phyloP scores from a whole-genome alignment of 2,888 invertebrate genomes.

The Cremastinae sp. region DNA sequence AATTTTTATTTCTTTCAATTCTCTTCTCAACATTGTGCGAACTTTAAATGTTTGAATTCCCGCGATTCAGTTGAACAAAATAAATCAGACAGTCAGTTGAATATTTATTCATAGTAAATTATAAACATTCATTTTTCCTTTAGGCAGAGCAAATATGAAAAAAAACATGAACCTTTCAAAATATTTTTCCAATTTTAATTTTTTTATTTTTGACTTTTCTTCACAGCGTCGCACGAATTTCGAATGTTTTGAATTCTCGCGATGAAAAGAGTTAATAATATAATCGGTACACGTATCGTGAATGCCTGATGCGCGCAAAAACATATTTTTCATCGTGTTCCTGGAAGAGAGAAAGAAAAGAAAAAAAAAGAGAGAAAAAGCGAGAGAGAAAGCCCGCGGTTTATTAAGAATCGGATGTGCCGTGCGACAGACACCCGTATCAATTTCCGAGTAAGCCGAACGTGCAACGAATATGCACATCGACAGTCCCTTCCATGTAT shows the following conservation, averaged over 20 bases:
- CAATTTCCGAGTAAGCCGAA: constrained; percentile 69
- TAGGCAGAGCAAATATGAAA: too few relatives aligned
- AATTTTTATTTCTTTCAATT: too few relatives aligned
- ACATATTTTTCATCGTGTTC: constrained; percentile 77
- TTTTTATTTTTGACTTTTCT: neutral
- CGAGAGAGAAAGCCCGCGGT: constrained; percentile 46
- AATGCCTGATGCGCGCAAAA: constrained; percentile 73
- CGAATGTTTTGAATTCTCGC: too few relatives aligned
- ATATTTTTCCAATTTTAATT: neutral
- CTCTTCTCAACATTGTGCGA: too few relatives aligned
- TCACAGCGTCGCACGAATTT: neutral
- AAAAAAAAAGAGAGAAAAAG: constrained; percentile 24
- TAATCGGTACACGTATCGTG: constrained; percentile 78
- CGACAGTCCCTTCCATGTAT: constrained; percentile 32
- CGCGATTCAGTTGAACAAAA: too few relatives aligned
- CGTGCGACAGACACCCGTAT: constrained; percentile 66
- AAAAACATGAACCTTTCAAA: neutral
- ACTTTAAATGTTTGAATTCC: too few relatives aligned
- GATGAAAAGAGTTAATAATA: constrained; percentile 69
- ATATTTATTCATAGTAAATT: too few relatives aligned
- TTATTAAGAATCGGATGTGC: constrained; percentile 68
- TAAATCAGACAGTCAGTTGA: too few relatives aligned
- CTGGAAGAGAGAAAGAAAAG: constrained; percentile 67
- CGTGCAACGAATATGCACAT: constrained; percentile 74
- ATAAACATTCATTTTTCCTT: too few relatives aligned